Evolutionary conservation across 2,113 vertebrate species (phyloP).

Genomic region (Ptychochromis oligacanthus): DNA sequence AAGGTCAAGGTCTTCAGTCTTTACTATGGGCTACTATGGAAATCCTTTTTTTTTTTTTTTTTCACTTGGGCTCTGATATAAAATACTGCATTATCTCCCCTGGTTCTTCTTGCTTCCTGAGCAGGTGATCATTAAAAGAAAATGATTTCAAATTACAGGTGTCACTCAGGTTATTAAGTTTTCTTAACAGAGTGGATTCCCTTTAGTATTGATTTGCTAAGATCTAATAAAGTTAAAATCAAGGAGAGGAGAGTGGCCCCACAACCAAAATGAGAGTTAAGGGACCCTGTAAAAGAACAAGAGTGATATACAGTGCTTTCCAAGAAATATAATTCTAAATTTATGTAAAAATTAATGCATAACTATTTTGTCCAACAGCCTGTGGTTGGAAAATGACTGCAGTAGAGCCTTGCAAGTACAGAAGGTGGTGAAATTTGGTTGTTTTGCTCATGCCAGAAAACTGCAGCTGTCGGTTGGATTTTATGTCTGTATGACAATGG

Average conservation of each 20-base stretch:
- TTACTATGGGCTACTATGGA: neutral
- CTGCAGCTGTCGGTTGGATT: slow-evolving; percentile 23
- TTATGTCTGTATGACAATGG: neutral
- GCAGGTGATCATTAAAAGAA: neutral
- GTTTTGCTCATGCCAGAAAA: neutral
- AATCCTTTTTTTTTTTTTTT: neutral
- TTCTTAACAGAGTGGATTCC: neutral
- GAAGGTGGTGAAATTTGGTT: neutral
- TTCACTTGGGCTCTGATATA: neutral
- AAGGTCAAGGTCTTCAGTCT: neutral
- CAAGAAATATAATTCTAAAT: neutral
- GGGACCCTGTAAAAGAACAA: neutral
- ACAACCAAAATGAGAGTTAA: neutral
- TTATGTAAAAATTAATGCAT: neutral
- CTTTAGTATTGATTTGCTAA: neutral
- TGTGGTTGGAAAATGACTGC: neutral
- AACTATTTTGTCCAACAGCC: neutral
- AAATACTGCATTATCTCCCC: neutral
- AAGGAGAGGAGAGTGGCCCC: neutral
- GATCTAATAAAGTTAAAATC: neutral
- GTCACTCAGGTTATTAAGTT: neutral
- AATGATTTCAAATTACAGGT: neutral
- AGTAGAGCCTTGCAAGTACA: neutral
- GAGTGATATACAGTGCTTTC: neutral
- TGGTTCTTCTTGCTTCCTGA: neutral